Evolutionary conservation across 2,797 vertebrate species (phyloP), one percentile per base, ranked within the genome.

Genomic region (Betta splendens): DNA sequence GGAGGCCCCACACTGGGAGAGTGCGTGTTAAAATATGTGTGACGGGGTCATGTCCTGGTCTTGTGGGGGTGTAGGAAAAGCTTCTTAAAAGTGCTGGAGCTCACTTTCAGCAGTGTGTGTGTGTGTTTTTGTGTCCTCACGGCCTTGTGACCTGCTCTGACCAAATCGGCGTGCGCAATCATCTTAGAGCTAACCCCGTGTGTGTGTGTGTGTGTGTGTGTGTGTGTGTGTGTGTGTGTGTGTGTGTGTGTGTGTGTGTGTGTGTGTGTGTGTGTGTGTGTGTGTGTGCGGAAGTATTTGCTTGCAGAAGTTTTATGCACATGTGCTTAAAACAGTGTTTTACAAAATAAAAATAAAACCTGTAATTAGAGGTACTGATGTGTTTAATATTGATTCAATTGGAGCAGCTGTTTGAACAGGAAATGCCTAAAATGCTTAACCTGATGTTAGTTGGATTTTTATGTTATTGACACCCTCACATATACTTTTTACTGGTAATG

Each of bases 81-180:
- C 85, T 44, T 53, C 86, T 89, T 85, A 88, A 35, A 77, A 57
- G 65, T 66, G 63, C 61, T 81, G 77, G 64, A 77, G 79, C 85
- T 83, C 80, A 87, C 85, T 88, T 32, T 12, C 31, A 32, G 31
- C 31, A 32, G 65, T 10, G 28, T 29, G 28, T 29, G 28, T 29
- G 28, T 67, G 75, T 69, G 75, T 80, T 69, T 72, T 74, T 84
- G 56, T 42, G 67, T 76, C 64, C 67, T 77, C 49, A 21, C 79
- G 76, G 71, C 85, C 81, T 73, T 77, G 53, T 81, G 80, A 83
- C 77, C 76, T 7, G 44, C 58, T 53, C 26, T 10, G 63, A 57
- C 57, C 54, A 76, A 44, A 81, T 72, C 76, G 71, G 50, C 35
- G 48, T 9, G 28, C 9, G 54, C 56, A 69, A 79, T 84, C 74